Base-by-base conservation (phyloP, 2,888 invertebrate species). In the Dryocosmus kuriphilus region DNA sequence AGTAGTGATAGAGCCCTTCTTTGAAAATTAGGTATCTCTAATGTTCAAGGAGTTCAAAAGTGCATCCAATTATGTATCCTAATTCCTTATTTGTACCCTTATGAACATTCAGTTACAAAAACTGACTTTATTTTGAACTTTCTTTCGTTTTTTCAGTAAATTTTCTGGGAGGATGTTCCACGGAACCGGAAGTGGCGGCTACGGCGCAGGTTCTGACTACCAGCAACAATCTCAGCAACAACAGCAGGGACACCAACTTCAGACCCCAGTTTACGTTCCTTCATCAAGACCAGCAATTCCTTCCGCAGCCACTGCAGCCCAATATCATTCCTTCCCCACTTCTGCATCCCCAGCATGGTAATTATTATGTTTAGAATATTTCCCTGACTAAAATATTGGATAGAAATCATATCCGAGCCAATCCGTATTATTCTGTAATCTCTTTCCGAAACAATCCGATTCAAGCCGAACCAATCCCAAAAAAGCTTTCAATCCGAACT, bases 241-340 rank as follows among this genome's bases (percentile, higher is more conserved):
- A 46, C 92, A 92, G 71, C 89, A 89, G 57, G 92, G 91, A 76
- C 92, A 90, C 38, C 89, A 90, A 57, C 87, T 93, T 32, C 93
- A 93, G 80, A 91, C 94, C 1, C 95, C 95, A 6, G 95, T 95
- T 63, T 95, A 95, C 91, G 95, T 95, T 80, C 95, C 95, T 57
- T 94, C 95, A 46, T 94, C 94, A 82, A 90, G 92, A 79, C 93
- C 94, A 74, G 92, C 93, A 16, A 92, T 94, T 78, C 92, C 93
- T 57, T 93, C 94, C 46, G 92, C 94, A 76, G 90, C 91, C 92
- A 93, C 89, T 92, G 93, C 88, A 89, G 93, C 91, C 86, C 93
- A 81, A 90, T 91, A 91, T 80, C 91, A 91, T 76, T 89, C 91
- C n/a, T 91, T 91, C 82, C 88, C 91, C 71, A 83, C 88, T 75